phyloP scores from a whole-genome alignment of 1,140 invertebrate genomes.

The Hydropsyche tenuis region DNA sequence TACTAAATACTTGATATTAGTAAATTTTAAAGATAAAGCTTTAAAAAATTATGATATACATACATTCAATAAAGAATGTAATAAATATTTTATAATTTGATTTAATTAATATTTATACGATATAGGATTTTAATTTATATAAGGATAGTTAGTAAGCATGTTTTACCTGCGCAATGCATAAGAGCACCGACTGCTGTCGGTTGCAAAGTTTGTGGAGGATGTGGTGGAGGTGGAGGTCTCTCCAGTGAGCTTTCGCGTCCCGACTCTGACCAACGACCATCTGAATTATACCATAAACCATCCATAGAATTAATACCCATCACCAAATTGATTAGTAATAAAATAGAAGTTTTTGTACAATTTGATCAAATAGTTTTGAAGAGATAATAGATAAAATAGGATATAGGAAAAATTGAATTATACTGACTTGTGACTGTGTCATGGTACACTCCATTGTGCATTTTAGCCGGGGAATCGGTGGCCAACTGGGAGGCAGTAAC shows the following conservation, averaged over 20 bases:
- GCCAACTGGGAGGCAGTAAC: conserved; percentile 89
- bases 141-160: neutral
- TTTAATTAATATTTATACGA: too few species aligned
- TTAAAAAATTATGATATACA: too few species aligned
- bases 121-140: neutral
- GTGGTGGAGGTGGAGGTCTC: conserved; percentile 71
- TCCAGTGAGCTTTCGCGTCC: conserved; percentile 60
- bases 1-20: too few species aligned
- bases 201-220: conserved; percentile 62
- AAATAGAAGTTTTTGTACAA: neutral
- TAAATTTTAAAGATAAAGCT: too few species aligned
- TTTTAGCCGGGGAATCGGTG: conserved; percentile 82
- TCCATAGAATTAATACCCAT: conserved; percentile 35
- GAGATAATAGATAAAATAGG: conserved; percentile 23
- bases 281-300: conserved; percentile 49
- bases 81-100: conserved; percentile 1
- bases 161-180: conserved; percentile 81
- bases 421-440: conserved; percentile 73
- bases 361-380: too few species aligned
- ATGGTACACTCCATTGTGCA: conserved; percentile 77
- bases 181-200: conserved; percentile 78
- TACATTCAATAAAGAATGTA: neutral
- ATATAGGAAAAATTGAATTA: neutral
- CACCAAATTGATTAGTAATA: conserved; percentile 29
- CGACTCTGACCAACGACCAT: conserved; percentile 56